Base-by-base conservation (phyloP, 2,113 vertebrate species). In the Peucedramus taeniatus region DNA sequence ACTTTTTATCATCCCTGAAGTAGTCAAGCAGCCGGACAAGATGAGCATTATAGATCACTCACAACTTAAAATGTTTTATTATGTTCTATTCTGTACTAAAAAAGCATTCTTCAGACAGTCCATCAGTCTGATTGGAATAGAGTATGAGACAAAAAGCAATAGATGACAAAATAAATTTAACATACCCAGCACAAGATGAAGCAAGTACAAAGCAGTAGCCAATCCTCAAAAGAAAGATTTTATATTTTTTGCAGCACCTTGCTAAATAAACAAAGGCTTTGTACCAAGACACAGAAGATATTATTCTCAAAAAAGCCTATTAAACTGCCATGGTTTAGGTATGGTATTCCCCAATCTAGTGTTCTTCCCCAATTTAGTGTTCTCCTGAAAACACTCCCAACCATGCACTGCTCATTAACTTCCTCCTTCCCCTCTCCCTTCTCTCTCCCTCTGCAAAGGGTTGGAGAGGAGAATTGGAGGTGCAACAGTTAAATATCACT, bases 331-430 rank as follows among this genome's bases (percentile, higher is more conserved):
- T 54, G 47, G 33, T 47, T 83, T 40, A 40, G 47, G 24, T 54
- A 31, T 9, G 8, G 40, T 54, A 33, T 68, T 82, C 47, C 39
- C 39, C 20, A 81, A 2, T 17, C 30, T 20, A 24, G 22, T 16
- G 15, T 59, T 81, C 37, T 74, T n/a, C 18, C 37, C 53, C 22
- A 68, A 3, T 77, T 44, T 33, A 51, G 11, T 19, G 23, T 13
- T 51, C 45, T 28, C 19, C 33, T 51, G 63, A 77, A 31, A 51
- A 60, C 39, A 44, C 22, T 44, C 27, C 47, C 28, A 60, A 39
- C 9, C 33, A 45, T 15, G 10, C 0, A 0, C 22, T 37, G 27
- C 18, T 69, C 33, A 9, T 51, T 51, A 37, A 77, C 39, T 60
- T 69, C 53, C 45, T 59, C 26, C 10, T 35, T 7, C 42, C 10